Evolutionary conservation across 2,888 invertebrate species (phyloP).

Genomic region (Macrosoma leucophasiata): DNA sequence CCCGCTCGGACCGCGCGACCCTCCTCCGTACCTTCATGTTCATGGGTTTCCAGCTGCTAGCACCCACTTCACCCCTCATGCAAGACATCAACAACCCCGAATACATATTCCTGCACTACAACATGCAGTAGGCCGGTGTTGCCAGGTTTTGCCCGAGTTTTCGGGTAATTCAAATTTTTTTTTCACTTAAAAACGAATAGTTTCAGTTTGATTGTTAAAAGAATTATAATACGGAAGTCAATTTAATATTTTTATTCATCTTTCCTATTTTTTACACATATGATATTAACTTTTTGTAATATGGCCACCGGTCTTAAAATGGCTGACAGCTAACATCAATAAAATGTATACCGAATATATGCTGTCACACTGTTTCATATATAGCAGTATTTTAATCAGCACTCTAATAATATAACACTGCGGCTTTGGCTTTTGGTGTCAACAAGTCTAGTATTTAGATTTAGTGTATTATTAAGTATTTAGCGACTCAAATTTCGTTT

Average conservation of each 20-base stretch:
- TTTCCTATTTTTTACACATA: slow-evolving; percentile 14
- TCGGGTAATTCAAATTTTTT: neutral
- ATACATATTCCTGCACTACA: slow-evolving; percentile 72
- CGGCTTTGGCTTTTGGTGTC: slow-evolving; percentile 31
- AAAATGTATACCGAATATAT: too few relatives aligned
- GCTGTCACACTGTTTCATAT: slow-evolving; percentile 11
- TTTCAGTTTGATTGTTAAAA: slow-evolving; percentile 1
- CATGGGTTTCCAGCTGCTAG: slow-evolving; percentile 92
- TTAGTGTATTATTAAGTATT: slow-evolving; percentile 30
- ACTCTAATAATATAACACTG: slow-evolving; percentile 20
- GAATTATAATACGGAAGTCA: slow-evolving; percentile 6
- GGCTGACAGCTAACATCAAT: slow-evolving; percentile 3
- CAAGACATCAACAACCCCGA: slow-evolving; percentile 75
- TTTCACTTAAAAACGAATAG: neutral
- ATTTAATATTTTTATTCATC: slow-evolving; percentile 2
- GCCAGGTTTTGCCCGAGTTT: too few relatives aligned
- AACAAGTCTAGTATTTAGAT: slow-evolving; percentile 40
- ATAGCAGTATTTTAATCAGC: slow-evolving; percentile 19
- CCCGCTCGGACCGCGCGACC: slow-evolving; percentile 88
- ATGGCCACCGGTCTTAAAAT: slow-evolving; percentile 5
- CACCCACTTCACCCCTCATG: slow-evolving; percentile 81
- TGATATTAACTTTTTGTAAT: slow-evolving; percentile 8
- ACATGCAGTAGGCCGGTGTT: slow-evolving; percentile 46
- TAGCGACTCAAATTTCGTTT: slow-evolving; percentile 22
- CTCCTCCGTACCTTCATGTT: slow-evolving; percentile 97